Conservation (phyloP, 2,888 invertebrate species). For the Drosophila hamatofila region DNA sequence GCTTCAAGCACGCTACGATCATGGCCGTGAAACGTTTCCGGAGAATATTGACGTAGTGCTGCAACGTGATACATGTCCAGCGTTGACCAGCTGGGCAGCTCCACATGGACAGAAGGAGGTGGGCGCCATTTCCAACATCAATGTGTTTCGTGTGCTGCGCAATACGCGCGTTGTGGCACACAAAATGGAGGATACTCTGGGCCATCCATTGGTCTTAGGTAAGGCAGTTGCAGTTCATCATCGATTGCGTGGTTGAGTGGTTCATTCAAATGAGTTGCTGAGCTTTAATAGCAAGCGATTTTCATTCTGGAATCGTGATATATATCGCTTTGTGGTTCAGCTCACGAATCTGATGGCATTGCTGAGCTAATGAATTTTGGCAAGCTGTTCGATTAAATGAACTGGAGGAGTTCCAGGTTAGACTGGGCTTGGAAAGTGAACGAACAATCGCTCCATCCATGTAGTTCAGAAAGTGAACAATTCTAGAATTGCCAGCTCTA, state of each 20-base stretch:
- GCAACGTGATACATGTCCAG: conserved; percentile 89
- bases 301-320: neutral
- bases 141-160: conserved; percentile 88
- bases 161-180: conserved; percentile 86
- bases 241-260: neutral
- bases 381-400: neutral
- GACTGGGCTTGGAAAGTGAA: neutral
- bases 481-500: neutral
- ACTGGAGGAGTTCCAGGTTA: neutral
- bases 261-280: neutral
- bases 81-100: conserved; percentile 68
- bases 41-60: conserved; percentile 88
- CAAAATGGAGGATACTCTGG: conserved; percentile 83
- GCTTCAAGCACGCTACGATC: conserved; percentile 89
- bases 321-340: neutral
- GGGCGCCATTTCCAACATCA: conserved; percentile 75
- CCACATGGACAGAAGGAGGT: conserved; percentile 54
- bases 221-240: neutral
- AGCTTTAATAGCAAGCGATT: neutral
- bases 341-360: neutral
- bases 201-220: conserved; percentile 86
- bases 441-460: neutral
- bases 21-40: conserved; percentile 88
- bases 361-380: neutral
- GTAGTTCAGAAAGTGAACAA: neutral